Percentiles rank a stretch among this genome's conserved stretches.
phyloP scores from a whole-genome alignment of 2,888 invertebrate genomes.

The Cabera pusaria region DNA sequence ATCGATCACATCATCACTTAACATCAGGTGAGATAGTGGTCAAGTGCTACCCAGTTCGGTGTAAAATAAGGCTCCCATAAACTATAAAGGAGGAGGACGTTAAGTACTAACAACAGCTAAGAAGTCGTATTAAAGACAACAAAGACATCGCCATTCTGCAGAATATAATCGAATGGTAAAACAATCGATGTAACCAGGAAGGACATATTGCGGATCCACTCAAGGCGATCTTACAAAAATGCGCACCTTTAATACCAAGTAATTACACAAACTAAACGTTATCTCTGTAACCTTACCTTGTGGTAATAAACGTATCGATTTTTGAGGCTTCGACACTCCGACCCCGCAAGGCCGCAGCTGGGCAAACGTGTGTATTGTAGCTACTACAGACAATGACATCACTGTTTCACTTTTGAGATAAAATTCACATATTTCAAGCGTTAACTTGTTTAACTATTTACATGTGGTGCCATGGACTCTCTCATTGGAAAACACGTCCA shows the following conservation, averaged over 20 bases:
- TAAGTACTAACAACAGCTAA: no score
- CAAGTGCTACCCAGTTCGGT: no score
- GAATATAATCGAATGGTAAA: no score
- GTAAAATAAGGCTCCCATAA: no score
- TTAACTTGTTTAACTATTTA: conserved; percentile 22
- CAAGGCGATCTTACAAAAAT: conserved; percentile 18
- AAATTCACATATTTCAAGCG: conserved; percentile 31
- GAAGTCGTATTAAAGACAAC: no score
- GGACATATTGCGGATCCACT: conserved; percentile 14
- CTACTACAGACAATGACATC: conserved; percentile 68
- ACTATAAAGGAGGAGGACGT: no score
- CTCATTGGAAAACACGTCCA: conserved; percentile 11
- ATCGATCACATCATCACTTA: no score
- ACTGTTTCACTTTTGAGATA: conserved; percentile 45
- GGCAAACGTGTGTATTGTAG: conserved; percentile 58
- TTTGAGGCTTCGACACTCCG: conserved; percentile 48
- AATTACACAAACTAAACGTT: conserved; percentile 30
- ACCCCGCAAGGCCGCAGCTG: conserved; percentile 78
- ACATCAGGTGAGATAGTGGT: no score
- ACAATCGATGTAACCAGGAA: conserved; percentile 13
- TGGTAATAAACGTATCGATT: conserved; percentile 40
- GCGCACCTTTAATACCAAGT: conserved; percentile 18
- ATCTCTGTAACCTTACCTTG: conserved; percentile 35
- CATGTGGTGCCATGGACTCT: conserved; percentile 10
- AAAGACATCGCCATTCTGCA: no score